Conservation (phyloP, 2,113 vertebrate species). For the Myrmecophaga tridactyla region DNA sequence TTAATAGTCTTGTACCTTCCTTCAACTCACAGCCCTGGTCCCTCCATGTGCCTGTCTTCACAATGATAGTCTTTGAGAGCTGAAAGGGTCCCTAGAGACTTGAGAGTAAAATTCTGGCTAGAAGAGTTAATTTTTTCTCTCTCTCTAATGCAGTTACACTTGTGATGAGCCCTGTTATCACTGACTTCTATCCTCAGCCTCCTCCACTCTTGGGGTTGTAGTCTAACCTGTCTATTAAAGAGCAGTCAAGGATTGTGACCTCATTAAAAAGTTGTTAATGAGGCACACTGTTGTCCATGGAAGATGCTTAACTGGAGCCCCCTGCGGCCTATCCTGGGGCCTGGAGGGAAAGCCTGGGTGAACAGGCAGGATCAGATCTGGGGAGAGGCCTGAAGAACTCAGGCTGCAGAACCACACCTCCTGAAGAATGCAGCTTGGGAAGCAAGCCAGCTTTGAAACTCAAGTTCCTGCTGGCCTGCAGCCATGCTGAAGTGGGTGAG, state of each 20-base stretch:
- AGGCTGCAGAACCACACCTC: not conserved
- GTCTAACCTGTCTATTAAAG: constrained; percentile 34
- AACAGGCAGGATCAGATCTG: not conserved
- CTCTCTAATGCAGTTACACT: not conserved
- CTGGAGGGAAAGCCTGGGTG: not conserved
- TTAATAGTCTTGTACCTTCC: not conserved
- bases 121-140: not conserved
- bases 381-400: not conserved
- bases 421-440: not conserved
- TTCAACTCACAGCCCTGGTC: not conserved
- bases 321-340: not conserved
- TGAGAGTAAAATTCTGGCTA: not conserved
- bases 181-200: not conserved
- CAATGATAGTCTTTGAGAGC: not conserved
- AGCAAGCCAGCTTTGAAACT: not conserved
- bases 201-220: not conserved
- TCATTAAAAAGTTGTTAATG: constrained; percentile 73
- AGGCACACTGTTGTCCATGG: constrained; percentile 23
- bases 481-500: not conserved
- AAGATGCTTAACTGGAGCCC: not conserved
- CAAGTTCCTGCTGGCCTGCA: not conserved
- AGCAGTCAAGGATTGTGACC: constrained; percentile 27
- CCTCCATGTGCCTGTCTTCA: not conserved
- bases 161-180: not conserved
- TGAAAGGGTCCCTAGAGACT: not conserved